Conservation (phyloP, 2,888 invertebrate species). For the Pristionchus mayeri region DNA sequence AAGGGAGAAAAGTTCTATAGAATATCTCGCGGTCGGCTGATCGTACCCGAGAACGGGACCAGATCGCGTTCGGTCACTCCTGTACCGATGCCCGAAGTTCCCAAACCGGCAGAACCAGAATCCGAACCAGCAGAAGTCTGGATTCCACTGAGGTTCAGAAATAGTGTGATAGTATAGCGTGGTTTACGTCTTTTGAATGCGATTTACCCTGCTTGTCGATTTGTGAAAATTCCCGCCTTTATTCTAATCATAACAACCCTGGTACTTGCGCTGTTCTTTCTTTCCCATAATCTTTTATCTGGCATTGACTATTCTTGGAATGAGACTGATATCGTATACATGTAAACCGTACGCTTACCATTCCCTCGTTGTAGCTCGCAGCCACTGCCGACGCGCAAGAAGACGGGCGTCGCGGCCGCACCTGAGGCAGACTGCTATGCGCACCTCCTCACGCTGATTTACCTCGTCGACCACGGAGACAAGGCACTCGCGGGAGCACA, state of each 20-base stretch:
- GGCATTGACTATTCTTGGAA: too few species aligned
- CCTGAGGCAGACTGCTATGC: slow-evolving; percentile 70
- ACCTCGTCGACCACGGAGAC: slow-evolving; percentile 60
- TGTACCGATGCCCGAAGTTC: not conserved
- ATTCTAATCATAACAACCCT: not conserved
- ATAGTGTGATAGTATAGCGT: slow-evolving; percentile 6
- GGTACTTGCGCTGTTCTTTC: not conserved
- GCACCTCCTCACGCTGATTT: slow-evolving; percentile 68
- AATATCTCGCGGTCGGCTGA: slow-evolving; percentile 19
- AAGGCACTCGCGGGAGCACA: slow-evolving; percentile 58
- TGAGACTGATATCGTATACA: not conserved
- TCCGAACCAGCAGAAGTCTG: not conserved
- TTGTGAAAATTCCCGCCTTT: not conserved
- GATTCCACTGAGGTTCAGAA: slow-evolving; percentile 25
- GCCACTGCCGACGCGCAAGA: slow-evolving; percentile 52
- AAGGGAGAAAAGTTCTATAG: too few species aligned
- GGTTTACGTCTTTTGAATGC: slow-evolving; percentile 18
- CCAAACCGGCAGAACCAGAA: not conserved
- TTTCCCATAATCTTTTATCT: too few species aligned
- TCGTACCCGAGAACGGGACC: slow-evolving; percentile 15
- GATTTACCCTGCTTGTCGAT: not conserved
- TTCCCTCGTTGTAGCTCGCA: slow-evolving; percentile 25
- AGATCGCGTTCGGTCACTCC: slow-evolving; percentile 7
- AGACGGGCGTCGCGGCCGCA: slow-evolving; percentile 52
- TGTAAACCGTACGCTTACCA: not conserved